Evolutionary conservation across 2,113 vertebrate genomes (phyloP).

Genomic region (Triplophysa rosa): DNA sequence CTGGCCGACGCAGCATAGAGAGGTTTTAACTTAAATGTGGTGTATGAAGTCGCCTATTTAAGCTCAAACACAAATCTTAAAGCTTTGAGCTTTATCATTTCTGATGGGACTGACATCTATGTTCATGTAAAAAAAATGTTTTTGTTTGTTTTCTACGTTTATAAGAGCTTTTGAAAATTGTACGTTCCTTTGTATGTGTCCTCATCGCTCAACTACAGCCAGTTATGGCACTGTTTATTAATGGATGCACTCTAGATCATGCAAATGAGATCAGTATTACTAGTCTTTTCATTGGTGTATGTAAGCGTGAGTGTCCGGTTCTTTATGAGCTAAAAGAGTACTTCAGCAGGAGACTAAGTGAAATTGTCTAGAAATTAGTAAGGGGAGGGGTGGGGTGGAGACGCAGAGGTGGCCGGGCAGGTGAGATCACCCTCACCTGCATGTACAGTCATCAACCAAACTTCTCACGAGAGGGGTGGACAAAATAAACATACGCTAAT

Average conservation of each 20-base stretch:
- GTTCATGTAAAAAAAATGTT: neutral
- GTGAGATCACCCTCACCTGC: constrained; percentile 56
- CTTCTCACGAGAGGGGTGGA: constrained; percentile 37
- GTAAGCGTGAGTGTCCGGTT: neutral
- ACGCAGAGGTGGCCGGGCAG: constrained; percentile 30
- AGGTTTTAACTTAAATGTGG: constrained; percentile 8
- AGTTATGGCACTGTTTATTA: constrained; percentile 14
- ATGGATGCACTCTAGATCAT: constrained; percentile 39
- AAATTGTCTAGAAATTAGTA: constrained; percentile 22
- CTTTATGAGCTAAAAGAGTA: constrained; percentile 7
- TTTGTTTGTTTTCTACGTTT: constrained; percentile 35
- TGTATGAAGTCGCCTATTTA: constrained; percentile 11
- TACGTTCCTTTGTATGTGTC: constrained; percentile 12
- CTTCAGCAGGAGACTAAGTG: constrained; percentile 8
- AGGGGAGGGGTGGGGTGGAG: neutral
- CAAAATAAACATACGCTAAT: constrained; percentile 31
- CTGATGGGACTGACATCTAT: constrained; percentile 35
- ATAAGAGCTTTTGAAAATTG: constrained; percentile 20
- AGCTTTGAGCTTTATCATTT: constrained; percentile 4
- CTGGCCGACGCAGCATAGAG: neutral
- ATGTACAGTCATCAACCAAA: constrained; percentile 69
- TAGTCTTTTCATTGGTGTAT: constrained; percentile 1
- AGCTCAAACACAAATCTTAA: neutral
- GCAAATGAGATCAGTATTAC: constrained; percentile 30
- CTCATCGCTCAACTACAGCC: constrained; percentile 27